Conservation (phyloP, 2,888 invertebrate species). For the Hirtodrosophila cameraria region DNA sequence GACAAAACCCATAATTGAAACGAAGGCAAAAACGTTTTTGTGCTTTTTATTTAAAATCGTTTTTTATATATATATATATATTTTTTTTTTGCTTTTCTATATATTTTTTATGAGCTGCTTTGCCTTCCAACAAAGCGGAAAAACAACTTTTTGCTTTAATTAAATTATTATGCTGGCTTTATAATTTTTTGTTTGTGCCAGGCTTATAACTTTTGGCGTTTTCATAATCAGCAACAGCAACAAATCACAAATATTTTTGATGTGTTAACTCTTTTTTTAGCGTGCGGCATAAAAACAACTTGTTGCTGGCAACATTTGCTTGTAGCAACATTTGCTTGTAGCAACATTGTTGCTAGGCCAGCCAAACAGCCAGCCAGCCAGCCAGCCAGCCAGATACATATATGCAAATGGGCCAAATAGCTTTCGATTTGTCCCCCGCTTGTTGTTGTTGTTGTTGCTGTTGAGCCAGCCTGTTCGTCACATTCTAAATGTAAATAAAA, state of each 20-base stretch:
- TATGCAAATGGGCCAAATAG: conserved; percentile 73
- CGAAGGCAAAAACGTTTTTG: conserved; percentile 35
- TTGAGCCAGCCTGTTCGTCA: conserved; percentile 57
- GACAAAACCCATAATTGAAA: conserved; percentile 17
- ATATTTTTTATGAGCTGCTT: conserved; percentile 50
- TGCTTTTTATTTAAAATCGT: background rate
- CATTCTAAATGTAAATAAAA: conserved; percentile 77
- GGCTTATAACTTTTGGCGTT: conserved; percentile 42
- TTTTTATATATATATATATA: conserved; percentile 16
- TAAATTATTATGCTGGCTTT: conserved; percentile 62
- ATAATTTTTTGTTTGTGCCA: conserved; percentile 38
- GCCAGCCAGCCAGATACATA: conserved; percentile 21
- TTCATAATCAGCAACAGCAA: conserved; percentile 40
- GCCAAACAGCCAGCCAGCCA: conserved; percentile 2
- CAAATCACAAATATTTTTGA: conserved; percentile 8
- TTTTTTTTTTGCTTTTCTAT: conserved; percentile 10
- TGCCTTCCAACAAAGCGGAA: conserved; percentile 65
- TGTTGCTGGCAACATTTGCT: conserved; percentile 35
- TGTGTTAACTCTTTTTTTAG: conserved; percentile 25
- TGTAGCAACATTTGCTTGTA: conserved; percentile 37
- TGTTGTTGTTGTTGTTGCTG: no score
- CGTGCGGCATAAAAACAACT: background rate
- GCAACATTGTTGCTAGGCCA: conserved; percentile 27
- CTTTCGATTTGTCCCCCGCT: conserved; percentile 49
- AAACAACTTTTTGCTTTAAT: conserved; percentile 66